A percentile compares a stretch with the other conserved stretches of the same genome.
Evolutionary conservation across 2,113 vertebrate genomes (phyloP).

Genomic region (Dasyurus viverrinus): DNA sequence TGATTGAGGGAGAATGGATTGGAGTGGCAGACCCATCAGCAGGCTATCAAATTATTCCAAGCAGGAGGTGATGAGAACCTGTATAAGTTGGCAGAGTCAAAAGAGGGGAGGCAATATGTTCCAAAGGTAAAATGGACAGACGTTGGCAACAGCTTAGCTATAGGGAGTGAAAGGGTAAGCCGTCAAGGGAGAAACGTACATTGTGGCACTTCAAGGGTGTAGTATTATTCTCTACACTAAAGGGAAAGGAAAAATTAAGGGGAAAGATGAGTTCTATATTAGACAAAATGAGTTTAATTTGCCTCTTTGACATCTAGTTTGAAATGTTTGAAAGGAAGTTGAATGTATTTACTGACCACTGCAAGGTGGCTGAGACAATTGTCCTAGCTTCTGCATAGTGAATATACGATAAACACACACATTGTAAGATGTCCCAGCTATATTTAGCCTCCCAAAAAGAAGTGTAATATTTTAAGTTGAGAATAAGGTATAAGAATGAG

Average conservation of each 20-base stretch:
- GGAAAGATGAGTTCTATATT: neutral
- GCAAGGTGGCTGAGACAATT: too few relatives aligned
- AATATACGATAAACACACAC: too few relatives aligned
- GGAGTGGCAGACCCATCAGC: neutral
- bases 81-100: neutral
- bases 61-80: neutral
- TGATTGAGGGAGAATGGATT: slow-evolving; percentile 8
- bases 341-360: too few relatives aligned
- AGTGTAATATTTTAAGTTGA: too few relatives aligned
- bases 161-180: neutral
- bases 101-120: neutral
- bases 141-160: neutral
- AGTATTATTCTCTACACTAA: too few relatives aligned
- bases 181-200: neutral
- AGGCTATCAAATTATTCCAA: slow-evolving; percentile 4
- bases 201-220: neutral
- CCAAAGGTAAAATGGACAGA: neutral
- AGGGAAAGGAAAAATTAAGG: too few relatives aligned
- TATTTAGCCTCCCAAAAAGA: too few relatives aligned
- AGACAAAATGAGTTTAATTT: neutral
- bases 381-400: too few relatives aligned
- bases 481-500: too few relatives aligned
- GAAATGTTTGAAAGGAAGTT: neutral
- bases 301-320: neutral
- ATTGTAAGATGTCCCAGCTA: too few relatives aligned